Base-by-base conservation (phyloP, 2,113 vertebrate genomes). In the Python bivittatus region DNA sequence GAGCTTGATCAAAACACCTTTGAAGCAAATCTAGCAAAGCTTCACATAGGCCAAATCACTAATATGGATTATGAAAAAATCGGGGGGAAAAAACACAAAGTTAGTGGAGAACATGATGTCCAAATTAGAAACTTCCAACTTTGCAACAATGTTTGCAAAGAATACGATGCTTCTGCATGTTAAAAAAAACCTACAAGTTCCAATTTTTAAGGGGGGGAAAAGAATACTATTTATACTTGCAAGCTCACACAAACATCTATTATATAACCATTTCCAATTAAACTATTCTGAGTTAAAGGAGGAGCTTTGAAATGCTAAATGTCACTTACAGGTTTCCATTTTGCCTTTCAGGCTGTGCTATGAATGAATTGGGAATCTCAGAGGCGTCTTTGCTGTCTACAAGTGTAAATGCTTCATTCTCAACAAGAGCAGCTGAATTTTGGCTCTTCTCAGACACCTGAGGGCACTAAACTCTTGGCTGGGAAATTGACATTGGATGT, bases 361-460 rank as follows among this genome's bases (percentile, higher is more conserved):
- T 83, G 64, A 94, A 93, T 8, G 0, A 0, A 4, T 3, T 12
- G 92, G 57, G 95, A 95, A 93, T 91, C 95, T 96, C 96, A 42
- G 88, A 88, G 93, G 94, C 0, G 13, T 95, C 91, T 93, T 96
- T 95, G 89, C 0, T 25, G 88, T 90, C 92, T 94, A 94, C 89
- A 93, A 94, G 94, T 88, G 90, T 22, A 94, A 96, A 91, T 91
- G 86, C 88, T 94, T 61, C 3, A 48, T 92, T 8, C 89, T 93
- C 87, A 90, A 87, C 91, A 93, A 92, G 72, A 91, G 92, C 94
- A 94, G 93, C 92, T 96, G 96, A 90, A 95, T 92, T 0, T 92
- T 22, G 86, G 53, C 88, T 4, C 2, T 25, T 88, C 2, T 91
- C 15, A 91, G 61, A 89, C 2, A 61, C 88, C 94, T 60, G 42